Conservation (phyloP, 37 sponge, comb jelly and placozoan species). For the Tethya wilhelma region DNA sequence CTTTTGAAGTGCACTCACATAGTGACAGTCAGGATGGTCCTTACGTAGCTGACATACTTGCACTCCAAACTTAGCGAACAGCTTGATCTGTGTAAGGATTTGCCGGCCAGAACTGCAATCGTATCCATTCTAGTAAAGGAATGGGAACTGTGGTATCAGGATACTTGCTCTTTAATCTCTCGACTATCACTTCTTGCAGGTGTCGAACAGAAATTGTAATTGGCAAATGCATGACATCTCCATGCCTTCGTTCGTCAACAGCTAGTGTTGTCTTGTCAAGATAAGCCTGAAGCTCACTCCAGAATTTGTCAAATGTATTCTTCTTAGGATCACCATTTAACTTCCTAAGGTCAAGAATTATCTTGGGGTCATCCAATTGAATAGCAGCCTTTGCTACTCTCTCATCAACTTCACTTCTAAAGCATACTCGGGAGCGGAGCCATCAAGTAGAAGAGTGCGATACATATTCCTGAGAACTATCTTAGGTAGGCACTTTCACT, state of each 20-base stretch:
- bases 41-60: conserved; percentile 30
- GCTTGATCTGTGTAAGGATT: conserved; percentile 23
- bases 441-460: not conserved
- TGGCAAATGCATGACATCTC: conserved; percentile 8
- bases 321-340: not conserved
- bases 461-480: not conserved
- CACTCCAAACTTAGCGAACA: conserved; percentile 29
- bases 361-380: not conserved
- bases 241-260: conserved; percentile 11
- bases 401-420: not conserved
- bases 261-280: not conserved
- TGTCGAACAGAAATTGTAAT: conserved; percentile 2
- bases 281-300: conserved; percentile 7
- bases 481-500: not conserved
- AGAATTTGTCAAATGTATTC: not conserved
- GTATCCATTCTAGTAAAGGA: conserved; percentile 36
- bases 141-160: not conserved
- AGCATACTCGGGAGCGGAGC: not conserved
- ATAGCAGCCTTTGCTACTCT: not conserved
- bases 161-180: not conserved
- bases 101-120: conserved; percentile 32
- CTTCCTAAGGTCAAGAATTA: not conserved
- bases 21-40: conserved; percentile 26
- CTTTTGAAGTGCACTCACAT: conserved; percentile 5
- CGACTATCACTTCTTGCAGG: not conserved